phyloP scores from a whole-genome alignment of 2,113 vertebrate species.

The Sprattus sprattus region DNA sequence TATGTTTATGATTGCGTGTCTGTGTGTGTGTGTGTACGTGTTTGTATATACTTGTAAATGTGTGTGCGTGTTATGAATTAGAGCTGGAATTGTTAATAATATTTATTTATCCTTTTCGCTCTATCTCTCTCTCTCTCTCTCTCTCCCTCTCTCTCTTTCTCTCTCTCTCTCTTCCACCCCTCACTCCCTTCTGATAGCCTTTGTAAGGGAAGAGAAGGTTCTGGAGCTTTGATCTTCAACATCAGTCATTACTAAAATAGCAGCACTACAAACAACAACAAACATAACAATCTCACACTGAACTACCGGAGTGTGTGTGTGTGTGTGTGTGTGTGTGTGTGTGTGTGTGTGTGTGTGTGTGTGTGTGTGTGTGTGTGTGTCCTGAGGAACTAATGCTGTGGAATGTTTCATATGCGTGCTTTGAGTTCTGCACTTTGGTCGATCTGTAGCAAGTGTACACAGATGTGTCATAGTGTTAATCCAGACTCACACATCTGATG shows the following conservation, averaged over 20 bases:
- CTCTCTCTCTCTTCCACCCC: background rate
- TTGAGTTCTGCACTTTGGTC: background rate
- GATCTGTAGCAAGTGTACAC: background rate
- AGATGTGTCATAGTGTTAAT: background rate
- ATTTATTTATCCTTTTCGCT: background rate
- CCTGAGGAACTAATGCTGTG: background rate
- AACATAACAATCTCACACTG: background rate
- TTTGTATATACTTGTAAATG: background rate
- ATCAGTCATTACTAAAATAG: conserved; percentile 35
- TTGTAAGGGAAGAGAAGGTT: background rate
- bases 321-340: conserved; percentile 24
- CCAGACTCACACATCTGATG: background rate
- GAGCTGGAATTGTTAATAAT: too few species aligned
- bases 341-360: background rate
- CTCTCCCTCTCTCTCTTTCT: background rate
- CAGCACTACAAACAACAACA: conserved; percentile 18
- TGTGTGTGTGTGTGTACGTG: background rate
- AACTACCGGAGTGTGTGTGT: background rate
- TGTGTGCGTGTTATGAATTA: background rate
- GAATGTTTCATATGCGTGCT: background rate
- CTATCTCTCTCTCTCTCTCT: background rate
- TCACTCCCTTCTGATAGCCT: background rate
- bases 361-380: background rate
- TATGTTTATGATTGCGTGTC: background rate
- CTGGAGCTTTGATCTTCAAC: conserved; percentile 48